Evolutionary conservation across 2,113 vertebrate genomes (phyloP), one percentile per base, ranked within the genome.

Genomic region (Bombycilla garrulus): DNA sequence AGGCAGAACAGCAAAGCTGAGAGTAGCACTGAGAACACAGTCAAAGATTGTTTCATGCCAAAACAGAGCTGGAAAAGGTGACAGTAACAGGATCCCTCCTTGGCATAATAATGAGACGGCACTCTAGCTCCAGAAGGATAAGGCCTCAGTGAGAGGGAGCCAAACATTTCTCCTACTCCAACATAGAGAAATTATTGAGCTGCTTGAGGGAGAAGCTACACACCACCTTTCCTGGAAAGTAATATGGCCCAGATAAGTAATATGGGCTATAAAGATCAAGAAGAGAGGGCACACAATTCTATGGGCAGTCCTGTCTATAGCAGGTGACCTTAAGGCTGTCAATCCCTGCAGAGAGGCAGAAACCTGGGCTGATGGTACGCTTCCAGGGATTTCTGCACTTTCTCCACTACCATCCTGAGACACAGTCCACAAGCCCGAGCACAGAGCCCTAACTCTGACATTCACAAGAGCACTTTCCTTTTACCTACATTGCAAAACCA

Each of bases 381-480:
- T 74, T 65, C 44, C 60, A 62, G 26, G 10, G 21, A 26, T 67
- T 57, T 64, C 70, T 87, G 35, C 62, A 50, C 60, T 51, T 88
- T 56, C 47, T 22, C 61, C 35, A 56, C 26, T 48, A 44, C 81
- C 17, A 47, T 13, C 22, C 44, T 13, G 16, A 86, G 38, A 81
- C 20, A 53, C 33, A 85, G 26, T 11, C 31, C 61, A 72, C 15
- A 48, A 44, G 12, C 53, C 36, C 0, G 0, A 61, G n/a, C 40
- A 76, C n/a, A 84, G 31, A 56, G 26, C 33, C 67, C 31, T 15
- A 12, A 17, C 24, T 51, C 33, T 5, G 18, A 71, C 13, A 14
- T 60, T 54, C 48, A 54, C 2, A 25, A 22, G 13, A 61, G 24
- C 78, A 38, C 13, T 51, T 64, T 54, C n/a, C 74, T 65, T 31